Percentiles rank a stretch among this genome's conserved stretches.
Conservation (phyloP, 92 coral and sea anemone genomes). For the Epizoanthus illoricatus region DNA sequence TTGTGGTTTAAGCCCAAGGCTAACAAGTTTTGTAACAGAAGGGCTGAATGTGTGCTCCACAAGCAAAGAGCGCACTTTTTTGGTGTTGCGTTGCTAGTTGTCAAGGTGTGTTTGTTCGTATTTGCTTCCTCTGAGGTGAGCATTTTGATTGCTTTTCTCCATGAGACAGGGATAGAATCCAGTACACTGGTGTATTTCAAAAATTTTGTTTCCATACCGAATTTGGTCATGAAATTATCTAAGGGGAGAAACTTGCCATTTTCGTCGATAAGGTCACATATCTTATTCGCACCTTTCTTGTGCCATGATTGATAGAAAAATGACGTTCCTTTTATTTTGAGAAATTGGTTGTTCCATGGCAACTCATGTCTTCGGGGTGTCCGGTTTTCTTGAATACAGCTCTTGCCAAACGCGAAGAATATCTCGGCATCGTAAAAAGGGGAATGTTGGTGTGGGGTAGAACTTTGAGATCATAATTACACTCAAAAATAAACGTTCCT, state of each 20-base stretch:
- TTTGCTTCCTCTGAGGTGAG: neutral
- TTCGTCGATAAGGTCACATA: neutral
- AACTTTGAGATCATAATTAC: slow-evolving; percentile 17
- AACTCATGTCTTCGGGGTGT: slow-evolving; percentile 1
- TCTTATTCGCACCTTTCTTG: neutral
- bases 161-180: no score
- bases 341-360: slow-evolving; percentile 19
- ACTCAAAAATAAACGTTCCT: slow-evolving; percentile 22
- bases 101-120: neutral
- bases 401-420: slow-evolving; percentile 30
- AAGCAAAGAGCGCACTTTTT: slow-evolving; percentile 14
- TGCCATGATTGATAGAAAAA: slow-evolving; percentile 11
- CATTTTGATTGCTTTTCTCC: no score
- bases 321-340: slow-evolving; percentile 8
- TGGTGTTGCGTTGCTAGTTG: neutral
- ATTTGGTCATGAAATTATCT: neutral
- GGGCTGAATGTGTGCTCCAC: slow-evolving; percentile 4
- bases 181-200: no score
- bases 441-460: slow-evolving; percentile 1
- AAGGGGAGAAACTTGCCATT: neutral
- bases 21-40: neutral
- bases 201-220: slow-evolving; percentile 4
- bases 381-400: slow-evolving; percentile 14
- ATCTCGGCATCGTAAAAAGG: slow-evolving; percentile 27
- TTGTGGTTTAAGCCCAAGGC: no score